Evolutionary conservation across 1,140 invertebrate genomes (phyloP).

Genomic region (Aleiodes sp.): DNA sequence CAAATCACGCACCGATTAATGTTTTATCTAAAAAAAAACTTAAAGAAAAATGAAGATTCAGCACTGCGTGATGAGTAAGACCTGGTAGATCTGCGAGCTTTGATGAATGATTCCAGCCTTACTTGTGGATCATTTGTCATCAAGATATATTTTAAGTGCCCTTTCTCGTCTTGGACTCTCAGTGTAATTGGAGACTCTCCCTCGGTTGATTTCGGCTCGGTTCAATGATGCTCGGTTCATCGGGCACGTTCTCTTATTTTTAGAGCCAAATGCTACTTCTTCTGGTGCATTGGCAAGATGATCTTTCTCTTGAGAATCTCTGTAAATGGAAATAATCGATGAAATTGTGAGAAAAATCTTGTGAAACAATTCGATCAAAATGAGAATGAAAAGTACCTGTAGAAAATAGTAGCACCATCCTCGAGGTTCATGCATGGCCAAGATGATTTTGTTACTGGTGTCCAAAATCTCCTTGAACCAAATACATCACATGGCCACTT

Average conservation of each 20-base stretch:
- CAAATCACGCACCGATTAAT: constrained; percentile 17
- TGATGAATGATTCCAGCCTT: not conserved
- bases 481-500: constrained; percentile 9
- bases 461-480: constrained; percentile 70
- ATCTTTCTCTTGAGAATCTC: too few species aligned
- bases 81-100: constrained; percentile 23
- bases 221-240: too few species aligned
- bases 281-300: too few species aligned
- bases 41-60: constrained; percentile 17
- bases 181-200: not conserved
- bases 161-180: constrained; percentile 71
- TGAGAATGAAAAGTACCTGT: constrained; percentile 64
- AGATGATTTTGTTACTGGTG: constrained; percentile 73
- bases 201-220: too few species aligned
- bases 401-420: constrained; percentile 71
- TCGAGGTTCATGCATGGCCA: constrained; percentile 71
- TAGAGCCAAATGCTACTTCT: too few species aligned
- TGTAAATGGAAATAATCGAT: too few species aligned
- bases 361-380: constrained; percentile 51
- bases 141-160: constrained; percentile 80
- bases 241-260: too few species aligned
- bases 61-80: constrained; percentile 21
- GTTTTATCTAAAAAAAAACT: constrained; percentile 21
- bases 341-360: too few species aligned
- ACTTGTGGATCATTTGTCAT: constrained; percentile 59